Evolutionary conservation across 2,113 vertebrate species (phyloP).

Genomic region (Marmota flaviventris): DNA sequence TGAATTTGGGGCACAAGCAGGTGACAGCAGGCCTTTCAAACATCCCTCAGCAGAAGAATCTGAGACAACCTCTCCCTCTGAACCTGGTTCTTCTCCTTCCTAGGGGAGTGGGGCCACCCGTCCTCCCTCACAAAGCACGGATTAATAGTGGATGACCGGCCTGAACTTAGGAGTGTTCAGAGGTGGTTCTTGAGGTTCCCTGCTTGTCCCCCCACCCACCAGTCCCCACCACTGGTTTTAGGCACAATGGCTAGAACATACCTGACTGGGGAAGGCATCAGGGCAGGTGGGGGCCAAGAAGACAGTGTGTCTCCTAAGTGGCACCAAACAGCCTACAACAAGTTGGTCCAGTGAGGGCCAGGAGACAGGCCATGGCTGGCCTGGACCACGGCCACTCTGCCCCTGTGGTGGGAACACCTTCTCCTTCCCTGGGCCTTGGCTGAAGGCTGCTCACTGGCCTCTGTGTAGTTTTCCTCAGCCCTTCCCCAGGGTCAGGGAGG

Average conservation of each 20-base stretch:
- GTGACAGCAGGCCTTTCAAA: neutral
- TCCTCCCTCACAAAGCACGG: too few species aligned
- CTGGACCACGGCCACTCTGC: too few species aligned
- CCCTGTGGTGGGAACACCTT: neutral
- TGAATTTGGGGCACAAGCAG: neutral
- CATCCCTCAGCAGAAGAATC: neutral
- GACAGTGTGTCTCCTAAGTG: neutral
- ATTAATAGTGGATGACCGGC: too few species aligned
- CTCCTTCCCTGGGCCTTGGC: neutral
- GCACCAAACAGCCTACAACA: neutral
- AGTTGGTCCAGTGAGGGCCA: too few species aligned
- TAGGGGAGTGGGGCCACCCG: too few species aligned
- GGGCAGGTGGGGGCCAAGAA: neutral
- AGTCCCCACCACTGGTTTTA: too few species aligned
- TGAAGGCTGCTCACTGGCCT: neutral
- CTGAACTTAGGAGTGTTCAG: neutral
- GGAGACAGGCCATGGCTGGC: neutral
- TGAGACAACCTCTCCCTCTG: neutral
- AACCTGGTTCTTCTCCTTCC: neutral
- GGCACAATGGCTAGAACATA: neutral
- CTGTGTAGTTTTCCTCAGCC: neutral
- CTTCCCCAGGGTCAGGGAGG: neutral
- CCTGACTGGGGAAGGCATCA: accelerated
- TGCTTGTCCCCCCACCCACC: neutral
- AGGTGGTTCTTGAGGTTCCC: neutral